Percentiles rank a stretch among this genome's conserved stretches.
phyloP scores from a whole-genome alignment of 2,113 vertebrate genomes.

The Rhodinocichla rosea region DNA sequence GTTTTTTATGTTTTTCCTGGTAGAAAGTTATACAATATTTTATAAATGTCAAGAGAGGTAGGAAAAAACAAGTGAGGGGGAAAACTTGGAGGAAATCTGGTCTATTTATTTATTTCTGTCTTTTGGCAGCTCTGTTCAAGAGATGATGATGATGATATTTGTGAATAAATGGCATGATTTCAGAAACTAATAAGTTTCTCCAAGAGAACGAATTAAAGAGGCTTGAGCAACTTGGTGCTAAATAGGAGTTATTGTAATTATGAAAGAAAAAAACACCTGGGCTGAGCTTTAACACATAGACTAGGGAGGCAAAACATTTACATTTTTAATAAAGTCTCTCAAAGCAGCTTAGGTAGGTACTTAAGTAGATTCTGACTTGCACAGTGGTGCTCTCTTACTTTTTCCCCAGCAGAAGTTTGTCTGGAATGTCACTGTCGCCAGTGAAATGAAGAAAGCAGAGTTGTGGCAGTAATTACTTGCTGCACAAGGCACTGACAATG shows the following conservation, averaged over 20 bases:
- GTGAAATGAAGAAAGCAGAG: background rate
- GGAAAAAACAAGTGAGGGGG: background rate
- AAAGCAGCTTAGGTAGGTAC: background rate
- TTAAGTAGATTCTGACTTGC: background rate
- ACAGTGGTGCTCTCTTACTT: background rate
- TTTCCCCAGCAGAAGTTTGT: background rate
- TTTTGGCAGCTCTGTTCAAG: background rate
- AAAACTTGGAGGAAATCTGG: background rate
- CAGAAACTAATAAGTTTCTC: background rate
- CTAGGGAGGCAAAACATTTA: background rate
- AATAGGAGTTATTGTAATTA: background rate
- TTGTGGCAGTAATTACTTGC: background rate
- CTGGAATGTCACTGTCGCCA: background rate
- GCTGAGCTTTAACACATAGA: background rate
- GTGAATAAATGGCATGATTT: background rate
- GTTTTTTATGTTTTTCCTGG: slow-evolving; percentile 16
- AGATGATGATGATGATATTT: background rate
- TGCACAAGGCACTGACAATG: background rate
- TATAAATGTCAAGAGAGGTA: slow-evolving; percentile 8
- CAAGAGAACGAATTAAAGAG: background rate
- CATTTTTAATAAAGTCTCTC: background rate
- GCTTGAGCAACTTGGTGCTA: background rate
- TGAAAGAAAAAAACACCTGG: background rate
- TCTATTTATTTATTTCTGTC: background rate
- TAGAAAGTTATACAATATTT: slow-evolving; percentile 32